Evolutionary conservation across 2,113 vertebrate species (phyloP), one percentile per base, ranked within the genome.

Genomic region (Strix aluco): DNA sequence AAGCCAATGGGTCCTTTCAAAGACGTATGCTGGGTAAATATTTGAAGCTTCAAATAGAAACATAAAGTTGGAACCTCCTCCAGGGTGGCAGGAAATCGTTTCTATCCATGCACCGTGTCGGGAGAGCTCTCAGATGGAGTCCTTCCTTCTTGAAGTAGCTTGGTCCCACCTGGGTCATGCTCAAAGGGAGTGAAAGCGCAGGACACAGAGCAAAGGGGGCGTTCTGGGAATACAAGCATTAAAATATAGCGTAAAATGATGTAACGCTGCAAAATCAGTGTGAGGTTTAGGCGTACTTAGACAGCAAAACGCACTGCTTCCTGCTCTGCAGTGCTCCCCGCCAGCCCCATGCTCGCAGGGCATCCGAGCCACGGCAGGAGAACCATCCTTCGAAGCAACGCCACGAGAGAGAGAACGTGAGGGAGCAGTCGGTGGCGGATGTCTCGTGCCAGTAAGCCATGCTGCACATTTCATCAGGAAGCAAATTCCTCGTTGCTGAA

Each of bases 401-500:
- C 51, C 61, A 42, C 0, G 6, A 71, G 32, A 73, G 36, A 29
- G 12, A 79, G 47, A 78, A 52, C 0, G 11, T 0, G 8, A 29
- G 5, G 57, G 55, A 80, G 81, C 55, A 8, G 63, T 30, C 16
- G 25, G 70, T 40, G 80, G 88, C 20, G 15, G 46, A 12, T 3
- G 59, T 30, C 88, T 67, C 2, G 74, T 93, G 94, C 63, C 74
- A 36, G 30, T 6, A 79, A 95, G 96, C 94, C 88, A 69, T 86
- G 85, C 81, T 38, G 74, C 46, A 38, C 34, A 30, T 34, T 29
- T 46, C 92, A 13, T 15, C 40, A 21, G 71, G 67, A 79, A 93
- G 86, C 90, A 84, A 92, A 94, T 47, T 70, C 82, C 93, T 90
- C 82, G 62, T 30, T 55, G 86, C 86, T 59, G 86, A 29, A 69